Base-by-base conservation (phyloP, 1,140 invertebrate genomes). In the Meloidogyne hapla region DNA sequence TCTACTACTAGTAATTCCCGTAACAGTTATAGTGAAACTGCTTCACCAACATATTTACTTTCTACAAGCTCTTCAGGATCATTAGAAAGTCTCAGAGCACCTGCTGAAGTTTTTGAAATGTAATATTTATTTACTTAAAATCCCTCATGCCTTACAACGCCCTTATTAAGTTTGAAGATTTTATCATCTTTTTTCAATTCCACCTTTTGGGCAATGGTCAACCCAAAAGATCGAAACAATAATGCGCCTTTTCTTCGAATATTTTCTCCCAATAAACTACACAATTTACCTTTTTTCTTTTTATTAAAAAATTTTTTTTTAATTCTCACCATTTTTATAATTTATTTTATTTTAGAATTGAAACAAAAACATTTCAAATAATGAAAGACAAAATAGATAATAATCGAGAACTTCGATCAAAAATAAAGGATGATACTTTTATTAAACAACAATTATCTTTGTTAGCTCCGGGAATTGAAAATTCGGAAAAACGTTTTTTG, bases 401-500 rank as follows among this genome's bases (percentile, higher is more conserved):
- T 4, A 18, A 48, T 48, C 45, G 45, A 15, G 45, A 48, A 48
- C 15, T 48, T 18, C 45, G 45, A 48, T 48, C 12, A 4, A 48
- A 48, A 15, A 4, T 18, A 48, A 15, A 18, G 15, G 13, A 15
- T 48, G 15, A 48, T 48, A 13, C 2, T 18, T 48, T 48, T 48
- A 48, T 48, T 48, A 48, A 48, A 18, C 45, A 48, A 48, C 45
- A 48, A 48, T 48, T 48, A 18, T 72, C 70, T 21, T 63, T 25
- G 21, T 63, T 72, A 38, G 1, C 12, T 33, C 70, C 70, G 5
- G 70, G 70, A 40, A 56, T 72, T 62, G 70, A 72, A 28, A 72
- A 72, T 56, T 72, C 70, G 45, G 70, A 72, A n/a, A 33, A 56
- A 23, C 40, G 70, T 9, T 72, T 72, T 33, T 33, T 40, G 12